Base-by-base conservation (phyloP, 2,888 invertebrate genomes). In the Slavum lentiscoides region DNA sequence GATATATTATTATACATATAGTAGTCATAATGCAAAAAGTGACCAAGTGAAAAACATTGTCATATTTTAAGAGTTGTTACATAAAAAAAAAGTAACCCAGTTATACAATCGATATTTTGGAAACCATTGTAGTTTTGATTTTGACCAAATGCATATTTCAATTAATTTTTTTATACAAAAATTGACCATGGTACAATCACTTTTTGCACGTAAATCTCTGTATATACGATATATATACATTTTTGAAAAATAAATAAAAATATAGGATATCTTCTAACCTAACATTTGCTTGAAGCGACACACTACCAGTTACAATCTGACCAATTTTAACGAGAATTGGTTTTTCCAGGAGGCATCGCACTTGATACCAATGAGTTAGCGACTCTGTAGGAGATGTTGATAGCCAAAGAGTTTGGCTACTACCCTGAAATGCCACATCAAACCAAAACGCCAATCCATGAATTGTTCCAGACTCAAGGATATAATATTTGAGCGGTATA, bases 361-460 rank as follows among this genome's bases (percentile, higher is more conserved):
- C 98, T 88, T 98, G 98, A 87, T 99, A 98, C 99, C 98, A 99
- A 87, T 99, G 98, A 49, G 98, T 99, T 30, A 99, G 88, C 0
- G 98, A 97, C 86, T 98, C 98, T 5, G 98, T 98, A 0, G 98
- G 98, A 0, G 98, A 93, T 9, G 99, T 99, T 11, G 98, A 98
- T 55, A 99, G 87, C 98, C 98, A 98, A 82, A 98, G 93, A 82
- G 95, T 93, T 85, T 95, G 93, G 82, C 91, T 91, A 68, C 91
- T 91, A 59, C 98, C 98, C 82, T 94, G 92, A 88, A 99, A 98
- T 84, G 97, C 93, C 39, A 98, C 98, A 88, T 99, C 98, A 87
- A 99, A 99, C 98, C 99, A 99, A 88, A 99, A 98, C 23, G 98
- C 98, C 83, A 99, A 88, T 1, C 98, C 98, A 85, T 99, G 98